Conservation (phyloP, 2,888 invertebrate genomes). For the Strigamia transsilvanica region DNA sequence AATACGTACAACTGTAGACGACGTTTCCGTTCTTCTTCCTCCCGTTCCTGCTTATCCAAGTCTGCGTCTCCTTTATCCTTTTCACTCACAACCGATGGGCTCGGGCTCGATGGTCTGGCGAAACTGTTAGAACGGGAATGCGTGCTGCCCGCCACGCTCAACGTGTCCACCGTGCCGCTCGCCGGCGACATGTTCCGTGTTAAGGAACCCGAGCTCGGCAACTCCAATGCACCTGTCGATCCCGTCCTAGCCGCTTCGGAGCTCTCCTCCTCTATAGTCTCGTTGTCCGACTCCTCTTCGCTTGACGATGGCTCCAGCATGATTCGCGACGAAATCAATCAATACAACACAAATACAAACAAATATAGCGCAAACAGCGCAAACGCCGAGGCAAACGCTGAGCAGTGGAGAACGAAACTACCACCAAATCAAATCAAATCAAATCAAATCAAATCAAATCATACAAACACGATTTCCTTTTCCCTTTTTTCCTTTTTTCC, state of each 20-base stretch:
- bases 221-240: constrained; percentile 57
- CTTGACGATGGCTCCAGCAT: constrained; percentile 68
- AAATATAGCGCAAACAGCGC: no score
- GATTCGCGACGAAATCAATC: no score
- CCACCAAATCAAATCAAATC: no score
- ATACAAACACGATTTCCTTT: not conserved
- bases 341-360: no score
- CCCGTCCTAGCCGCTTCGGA: constrained; percentile 57
- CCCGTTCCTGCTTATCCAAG: constrained; percentile 88
- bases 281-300: constrained; percentile 66
- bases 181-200: constrained; percentile 58
- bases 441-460: no score
- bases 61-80: constrained; percentile 62
- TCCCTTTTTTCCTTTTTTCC: not conserved
- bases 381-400: constrained; percentile 15
- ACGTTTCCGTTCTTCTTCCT: constrained; percentile 95
- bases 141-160: constrained; percentile 58
- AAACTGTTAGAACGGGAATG: constrained; percentile 61
- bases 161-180: constrained; percentile 57
- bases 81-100: constrained; percentile 86
- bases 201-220: constrained; percentile 57
- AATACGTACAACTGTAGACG: constrained; percentile 97
- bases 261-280: constrained; percentile 63
- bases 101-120: constrained; percentile 85
- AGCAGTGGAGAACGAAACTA: constrained; percentile 7